Percentiles rank a stretch among this genome's conserved stretches.
These are phyloP conservation scores for Wiebesia pumilae DNA, from an alignment of 1,140 invertebrate species.

Conservation along the genomic window DNA sequence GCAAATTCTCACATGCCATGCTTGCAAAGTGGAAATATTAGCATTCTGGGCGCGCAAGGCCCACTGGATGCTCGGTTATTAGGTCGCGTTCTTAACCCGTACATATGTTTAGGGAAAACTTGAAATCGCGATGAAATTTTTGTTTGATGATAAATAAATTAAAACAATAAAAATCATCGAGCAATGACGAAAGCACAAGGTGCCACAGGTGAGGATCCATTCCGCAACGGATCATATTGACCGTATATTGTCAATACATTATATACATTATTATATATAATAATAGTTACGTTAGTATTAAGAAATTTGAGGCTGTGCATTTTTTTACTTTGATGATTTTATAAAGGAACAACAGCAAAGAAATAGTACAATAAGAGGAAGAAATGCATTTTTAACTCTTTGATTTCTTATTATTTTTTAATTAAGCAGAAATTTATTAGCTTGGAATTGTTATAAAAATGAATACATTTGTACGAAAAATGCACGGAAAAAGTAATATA, in stretches of 20 bases:
- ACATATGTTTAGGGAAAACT: slow-evolving; percentile 56
- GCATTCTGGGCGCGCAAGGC: slow-evolving; percentile 75
- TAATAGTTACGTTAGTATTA: slow-evolving; percentile 35
- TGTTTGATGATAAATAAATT: slow-evolving; percentile 65
- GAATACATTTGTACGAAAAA: too few relatives aligned
- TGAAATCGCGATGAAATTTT: slow-evolving; percentile 57
- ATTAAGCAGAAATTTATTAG: too few relatives aligned
- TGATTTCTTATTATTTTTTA: background rate
- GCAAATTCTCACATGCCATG: slow-evolving; percentile 40
- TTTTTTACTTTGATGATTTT: slow-evolving; percentile 23
- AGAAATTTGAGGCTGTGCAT: slow-evolving; percentile 11
- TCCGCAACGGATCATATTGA: slow-evolving; percentile 68
- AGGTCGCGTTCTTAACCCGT: slow-evolving; percentile 75
- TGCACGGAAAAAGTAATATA: too few relatives aligned
- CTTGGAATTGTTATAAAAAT: too few relatives aligned
- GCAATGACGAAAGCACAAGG: slow-evolving; percentile 48
- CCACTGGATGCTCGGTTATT: slow-evolving; percentile 66
- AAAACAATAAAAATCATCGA: slow-evolving; percentile 63
- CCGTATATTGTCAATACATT: slow-evolving; percentile 56
- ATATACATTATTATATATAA: slow-evolving; percentile 35
- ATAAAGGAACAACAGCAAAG: slow-evolving; percentile 28
- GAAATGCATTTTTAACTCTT: background rate
- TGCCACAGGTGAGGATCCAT: slow-evolving; percentile 72
- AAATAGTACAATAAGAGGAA: background rate
- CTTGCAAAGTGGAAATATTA: slow-evolving; percentile 51